A percentile compares a stretch with the other conserved stretches of the same genome.
Conservation (phyloP, 2,797 vertebrate genomes). For the Microhierax caerulescens region DNA sequence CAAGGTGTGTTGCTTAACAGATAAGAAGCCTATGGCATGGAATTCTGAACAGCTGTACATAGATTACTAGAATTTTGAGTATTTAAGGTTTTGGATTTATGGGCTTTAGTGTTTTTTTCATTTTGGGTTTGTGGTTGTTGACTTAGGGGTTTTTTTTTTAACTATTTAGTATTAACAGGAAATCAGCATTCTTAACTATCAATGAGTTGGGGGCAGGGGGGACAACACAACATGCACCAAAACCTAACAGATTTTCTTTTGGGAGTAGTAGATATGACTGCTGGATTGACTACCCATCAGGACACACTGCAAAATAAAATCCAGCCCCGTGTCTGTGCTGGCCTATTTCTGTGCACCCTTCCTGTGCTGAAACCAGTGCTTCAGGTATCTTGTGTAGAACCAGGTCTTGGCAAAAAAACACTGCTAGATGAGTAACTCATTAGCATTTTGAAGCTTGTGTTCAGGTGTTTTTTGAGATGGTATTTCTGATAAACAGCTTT, state of each 20-base stretch:
- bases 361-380: neutral
- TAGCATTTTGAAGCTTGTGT: neutral
- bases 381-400: neutral
- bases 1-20: fast-evolving
- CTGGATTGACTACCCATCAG: neutral
- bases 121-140: neutral
- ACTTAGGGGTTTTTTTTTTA: neutral
- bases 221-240: too few relatives aligned
- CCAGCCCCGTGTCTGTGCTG: neutral
- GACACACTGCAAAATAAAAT: neutral
- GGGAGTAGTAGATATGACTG: neutral
- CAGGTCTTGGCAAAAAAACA: neutral
- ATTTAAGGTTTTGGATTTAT: too few relatives aligned
- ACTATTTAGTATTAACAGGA: neutral
- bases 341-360: neutral
- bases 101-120: neutral
- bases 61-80: neutral
- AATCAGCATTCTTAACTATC: neutral
- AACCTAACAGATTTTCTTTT: fast-evolving
- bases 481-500: neutral
- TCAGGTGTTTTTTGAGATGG: neutral
- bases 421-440: neutral
- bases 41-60: neutral
- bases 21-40: neutral
- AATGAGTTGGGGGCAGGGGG: fast-evolving